Conservation (phyloP, 2,113 vertebrate genomes). For the Dasyurus viverrinus region DNA sequence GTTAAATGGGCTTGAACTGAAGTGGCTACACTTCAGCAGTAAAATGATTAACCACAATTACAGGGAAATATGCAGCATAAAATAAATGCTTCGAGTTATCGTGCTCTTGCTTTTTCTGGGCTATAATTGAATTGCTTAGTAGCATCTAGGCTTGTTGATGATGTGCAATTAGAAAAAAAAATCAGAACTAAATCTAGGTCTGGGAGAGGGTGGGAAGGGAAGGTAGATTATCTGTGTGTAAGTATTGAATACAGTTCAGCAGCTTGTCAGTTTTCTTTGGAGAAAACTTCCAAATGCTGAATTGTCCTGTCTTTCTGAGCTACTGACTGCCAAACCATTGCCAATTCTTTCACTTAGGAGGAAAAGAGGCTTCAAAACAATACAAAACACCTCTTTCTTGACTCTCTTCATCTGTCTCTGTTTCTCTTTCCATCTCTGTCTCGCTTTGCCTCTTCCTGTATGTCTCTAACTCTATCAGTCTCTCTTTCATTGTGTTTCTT, state of each 20-base stretch:
- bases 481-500: not conserved
- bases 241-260: not conserved
- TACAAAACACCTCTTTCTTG: not conserved
- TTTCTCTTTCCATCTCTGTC: no score
- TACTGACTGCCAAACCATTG: not conserved
- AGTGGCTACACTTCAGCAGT: constrained; percentile 54
- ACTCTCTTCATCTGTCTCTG: no score
- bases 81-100: constrained; percentile 31
- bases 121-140: constrained; percentile 61
- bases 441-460: not conserved
- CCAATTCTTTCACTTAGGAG: not conserved
- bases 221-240: not conserved
- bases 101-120: constrained; percentile 53
- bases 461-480: not conserved
- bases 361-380: not conserved
- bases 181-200: constrained; percentile 29
- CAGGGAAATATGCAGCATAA: constrained; percentile 55
- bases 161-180: constrained; percentile 9
- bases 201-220: not conserved
- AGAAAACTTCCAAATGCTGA: not conserved
- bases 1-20: constrained; percentile 47
- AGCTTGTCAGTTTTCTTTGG: constrained; percentile 13
- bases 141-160: constrained; percentile 44
- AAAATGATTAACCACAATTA: constrained; percentile 62
- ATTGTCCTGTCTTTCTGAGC: not conserved